Evolutionary conservation across 2,888 invertebrate species (phyloP).

Genomic region (Agelastica alni): DNA sequence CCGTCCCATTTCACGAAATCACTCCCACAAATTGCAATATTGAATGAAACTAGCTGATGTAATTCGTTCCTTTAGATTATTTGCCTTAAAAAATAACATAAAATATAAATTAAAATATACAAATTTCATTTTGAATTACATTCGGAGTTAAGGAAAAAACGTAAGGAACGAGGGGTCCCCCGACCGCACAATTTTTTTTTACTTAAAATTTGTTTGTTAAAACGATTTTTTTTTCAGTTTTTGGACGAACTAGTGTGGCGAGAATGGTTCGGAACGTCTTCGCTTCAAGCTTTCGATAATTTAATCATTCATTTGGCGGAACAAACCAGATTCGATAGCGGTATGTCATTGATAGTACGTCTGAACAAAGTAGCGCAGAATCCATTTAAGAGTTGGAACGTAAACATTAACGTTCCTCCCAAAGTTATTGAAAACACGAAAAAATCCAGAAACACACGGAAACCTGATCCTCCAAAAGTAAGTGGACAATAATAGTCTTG

Average conservation of each 20-base stretch:
- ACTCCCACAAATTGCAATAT: too few species aligned
- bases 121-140: too few species aligned
- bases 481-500: too few species aligned
- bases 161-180: too few species aligned
- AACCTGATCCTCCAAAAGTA: slow-evolving; percentile 31
- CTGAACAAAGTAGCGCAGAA: slow-evolving; percentile 70
- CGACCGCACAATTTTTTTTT: too few species aligned
- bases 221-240: slow-evolving; percentile 60
- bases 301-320: slow-evolving; percentile 78
- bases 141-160: too few species aligned
- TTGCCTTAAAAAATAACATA: too few species aligned
- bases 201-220: too few species aligned
- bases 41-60: too few species aligned
- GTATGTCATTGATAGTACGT: slow-evolving; percentile 65
- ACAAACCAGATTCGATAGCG: slow-evolving; percentile 72
- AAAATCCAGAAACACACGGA: slow-evolving; percentile 18
- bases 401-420: slow-evolving; percentile 29
- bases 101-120: too few species aligned
- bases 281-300: slow-evolving; percentile 79
- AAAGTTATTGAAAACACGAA: slow-evolving; percentile 22
- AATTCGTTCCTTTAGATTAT: too few species aligned
- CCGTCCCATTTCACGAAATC: too few species aligned
- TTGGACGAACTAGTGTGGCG: slow-evolving; percentile 88
- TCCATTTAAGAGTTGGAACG: slow-evolving; percentile 70
- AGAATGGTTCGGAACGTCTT: slow-evolving; percentile 79